A percentile compares a stretch with the other conserved stretches of the same genome.
Conservation (phyloP, 2,797 vertebrate genomes). For the Loriculus beryllinus region DNA sequence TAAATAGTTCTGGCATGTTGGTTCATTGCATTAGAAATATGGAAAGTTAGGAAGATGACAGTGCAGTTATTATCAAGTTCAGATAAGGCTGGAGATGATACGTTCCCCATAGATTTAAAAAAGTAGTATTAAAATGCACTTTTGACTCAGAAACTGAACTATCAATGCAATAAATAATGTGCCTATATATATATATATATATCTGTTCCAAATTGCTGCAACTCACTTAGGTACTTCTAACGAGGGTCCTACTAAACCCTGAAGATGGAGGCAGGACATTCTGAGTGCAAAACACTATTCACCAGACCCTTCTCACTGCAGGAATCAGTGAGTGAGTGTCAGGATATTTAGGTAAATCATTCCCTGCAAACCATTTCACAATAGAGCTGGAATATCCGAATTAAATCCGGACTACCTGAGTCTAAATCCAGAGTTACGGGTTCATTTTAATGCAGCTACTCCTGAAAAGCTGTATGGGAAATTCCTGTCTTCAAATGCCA, state of each 20-base stretch:
- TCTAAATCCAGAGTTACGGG: not conserved
- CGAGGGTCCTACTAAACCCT: not conserved
- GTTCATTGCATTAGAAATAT: not conserved
- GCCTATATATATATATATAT: not conserved
- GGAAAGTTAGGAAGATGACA: not conserved
- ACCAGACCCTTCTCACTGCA: not conserved
- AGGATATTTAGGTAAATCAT: not conserved
- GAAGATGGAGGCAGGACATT: not conserved
- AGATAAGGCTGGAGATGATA: not conserved
- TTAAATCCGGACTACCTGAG: not conserved
- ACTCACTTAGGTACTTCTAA: not conserved
- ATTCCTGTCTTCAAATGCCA: not conserved
- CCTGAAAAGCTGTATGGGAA: not conserved
- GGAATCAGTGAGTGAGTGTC: not conserved
- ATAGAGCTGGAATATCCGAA: not conserved
- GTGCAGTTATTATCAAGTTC: not conserved
- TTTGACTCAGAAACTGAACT: not conserved
- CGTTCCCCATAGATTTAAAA: not conserved
- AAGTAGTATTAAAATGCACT: not conserved
- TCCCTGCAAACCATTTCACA: not conserved
- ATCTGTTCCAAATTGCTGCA: not conserved
- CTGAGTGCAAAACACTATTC: not conserved
- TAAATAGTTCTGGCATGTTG: not conserved
- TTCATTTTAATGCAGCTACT: not conserved
- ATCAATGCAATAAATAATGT: not conserved